Base-by-base conservation (phyloP, 1,140 invertebrate genomes). In the Macrostomum lignano region DNA sequence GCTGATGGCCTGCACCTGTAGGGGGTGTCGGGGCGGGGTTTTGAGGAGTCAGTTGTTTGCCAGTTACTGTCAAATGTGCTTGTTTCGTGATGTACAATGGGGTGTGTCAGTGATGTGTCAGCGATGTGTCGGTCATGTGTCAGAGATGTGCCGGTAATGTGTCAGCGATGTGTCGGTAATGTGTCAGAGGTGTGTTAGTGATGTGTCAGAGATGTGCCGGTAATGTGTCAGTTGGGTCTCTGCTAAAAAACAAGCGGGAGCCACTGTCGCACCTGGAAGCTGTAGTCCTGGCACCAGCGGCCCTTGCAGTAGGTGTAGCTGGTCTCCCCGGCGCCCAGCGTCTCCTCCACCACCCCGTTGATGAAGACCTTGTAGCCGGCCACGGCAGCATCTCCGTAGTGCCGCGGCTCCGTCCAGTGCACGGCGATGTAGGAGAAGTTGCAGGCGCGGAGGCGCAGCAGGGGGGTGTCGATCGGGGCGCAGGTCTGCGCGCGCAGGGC, bases 401-500 rank as follows among this genome's bases (percentile, higher is more conserved):
- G 47, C 2, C 40, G 46, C 10, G 51, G 50, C 36, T 52, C 51
- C n/a, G 56, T 50, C 55, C 55, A 58, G 35, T 57, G 47, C 25
- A 58, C 46, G 9, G 52, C 47, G 33, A 56, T 49, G 40, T 57
- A 58, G 9, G 48, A 54, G 45, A 57, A 57, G 34, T 58, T 58
- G 35, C 49, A 49, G 3, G 53, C 55, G 37, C 55, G 55, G 38
- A 7, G 25, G 22, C 36, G 32, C 20, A 38, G 19, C 9, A 17
- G 17, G 10, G 42, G 42, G 23, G 38, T 20, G 21, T 42, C 40
- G 21, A 52, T 49, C 15, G 51, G 47, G 7, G 54, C 53, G 21
- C 47, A 48, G 14, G 54, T 58, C 39, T 56, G 51, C n/a, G 56
- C 36, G 3, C 46, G 51, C 30, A 54, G 24, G 38, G 52, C 46